phyloP scores from a whole-genome alignment of 1,140 invertebrate species.

The Drosophila athabasca region DNA sequence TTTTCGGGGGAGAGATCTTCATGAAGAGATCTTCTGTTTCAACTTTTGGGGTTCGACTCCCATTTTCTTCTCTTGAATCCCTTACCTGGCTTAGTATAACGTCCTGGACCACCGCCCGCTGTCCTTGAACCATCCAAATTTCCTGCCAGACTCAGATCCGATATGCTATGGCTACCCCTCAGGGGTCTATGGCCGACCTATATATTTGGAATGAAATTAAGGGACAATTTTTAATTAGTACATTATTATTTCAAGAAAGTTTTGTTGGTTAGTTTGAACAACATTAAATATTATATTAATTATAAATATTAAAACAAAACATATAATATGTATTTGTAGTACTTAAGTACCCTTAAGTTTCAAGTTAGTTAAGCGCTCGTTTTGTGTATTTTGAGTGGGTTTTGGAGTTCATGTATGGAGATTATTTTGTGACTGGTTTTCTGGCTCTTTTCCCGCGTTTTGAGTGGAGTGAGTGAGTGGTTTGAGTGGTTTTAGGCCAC shows the following conservation, averaged over 20 bases:
- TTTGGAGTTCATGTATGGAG: no score
- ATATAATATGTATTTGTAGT: neutral
- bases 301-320: no score
- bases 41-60: neutral
- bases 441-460: constrained; percentile 6
- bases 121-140: constrained; percentile 84
- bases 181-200: constrained; percentile 91
- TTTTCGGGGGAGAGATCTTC: neutral
- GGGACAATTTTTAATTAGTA: no score
- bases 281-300: no score
- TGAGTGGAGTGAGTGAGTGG: constrained; percentile 3
- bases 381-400: neutral
- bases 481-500: neutral
- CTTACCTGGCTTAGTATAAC: constrained; percentile 81
- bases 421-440: constrained; percentile 22
- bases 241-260: no score
- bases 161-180: constrained; percentile 92
- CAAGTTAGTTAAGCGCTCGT: neutral
- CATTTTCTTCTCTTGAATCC: no score
- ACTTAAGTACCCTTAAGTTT: constrained; percentile 2
- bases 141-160: constrained; percentile 86
- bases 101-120: constrained; percentile 54
- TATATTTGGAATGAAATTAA: neutral
- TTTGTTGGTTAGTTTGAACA: no score
- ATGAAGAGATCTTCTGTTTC: neutral